Percentiles rank a stretch among this genome's conserved stretches.
Conservation (phyloP, 2,888 invertebrate genomes). For the Ophion slaviceki region DNA sequence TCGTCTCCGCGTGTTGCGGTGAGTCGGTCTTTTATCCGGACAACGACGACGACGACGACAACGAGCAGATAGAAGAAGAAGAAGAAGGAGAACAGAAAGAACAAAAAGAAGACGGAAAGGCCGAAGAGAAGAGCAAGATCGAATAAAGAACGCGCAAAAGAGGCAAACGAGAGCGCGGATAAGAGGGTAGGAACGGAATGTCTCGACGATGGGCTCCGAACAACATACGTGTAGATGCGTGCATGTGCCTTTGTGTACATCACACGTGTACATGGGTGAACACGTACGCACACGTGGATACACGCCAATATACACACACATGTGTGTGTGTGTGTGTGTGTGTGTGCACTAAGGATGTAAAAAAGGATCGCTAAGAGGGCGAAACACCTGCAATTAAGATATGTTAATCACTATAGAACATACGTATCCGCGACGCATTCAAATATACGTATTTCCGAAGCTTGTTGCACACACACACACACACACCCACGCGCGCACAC, state of each 20-base stretch:
- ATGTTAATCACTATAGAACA: conserved; percentile 77
- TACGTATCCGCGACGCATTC: conserved; percentile 67
- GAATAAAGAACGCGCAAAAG: conserved; percentile 67
- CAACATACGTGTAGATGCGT: conserved; percentile 61
- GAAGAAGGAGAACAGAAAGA: conserved; percentile 27
- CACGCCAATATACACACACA: not conserved
- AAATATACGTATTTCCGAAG: conserved; percentile 58
- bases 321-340: conserved; percentile 5
- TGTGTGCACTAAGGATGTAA: conserved; percentile 42
- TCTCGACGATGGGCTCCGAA: conserved; percentile 72
- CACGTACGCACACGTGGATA: not conserved
- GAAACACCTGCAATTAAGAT: conserved; percentile 80
- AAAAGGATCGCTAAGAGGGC: conserved; percentile 68
- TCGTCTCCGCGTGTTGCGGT: conserved; percentile 39
- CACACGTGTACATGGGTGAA: not conserved
- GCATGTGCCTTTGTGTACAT: no score
- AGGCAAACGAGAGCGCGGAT: conserved; percentile 65
- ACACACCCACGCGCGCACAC: conserved; percentile 17
- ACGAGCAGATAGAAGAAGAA: conserved; percentile 35
- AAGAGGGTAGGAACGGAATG: conserved; percentile 72
- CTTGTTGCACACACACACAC: conserved; percentile 33
- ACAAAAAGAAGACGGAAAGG: conserved; percentile 7
- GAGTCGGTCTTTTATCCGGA: conserved; percentile 43
- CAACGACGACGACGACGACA: conserved; percentile 48
- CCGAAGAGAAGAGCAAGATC: conserved; percentile 27